These are phyloP conservation scores for Gymnoscelis rufifasciata DNA, from an alignment of 2,888 invertebrate species.

Conservation along the genomic window DNA sequence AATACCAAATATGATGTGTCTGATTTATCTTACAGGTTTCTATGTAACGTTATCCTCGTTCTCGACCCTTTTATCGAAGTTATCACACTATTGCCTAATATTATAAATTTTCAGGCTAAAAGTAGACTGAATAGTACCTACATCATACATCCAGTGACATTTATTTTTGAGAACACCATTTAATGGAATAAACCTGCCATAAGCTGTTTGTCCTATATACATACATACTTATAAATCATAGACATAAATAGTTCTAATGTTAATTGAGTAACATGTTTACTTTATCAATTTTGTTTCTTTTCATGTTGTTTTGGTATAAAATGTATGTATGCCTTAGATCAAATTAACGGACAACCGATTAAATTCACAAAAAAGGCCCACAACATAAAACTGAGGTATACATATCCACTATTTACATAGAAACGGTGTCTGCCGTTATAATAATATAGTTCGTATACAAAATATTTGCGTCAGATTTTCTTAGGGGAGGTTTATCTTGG, in stretches of 20 bases:
- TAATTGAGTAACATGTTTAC: too few species aligned
- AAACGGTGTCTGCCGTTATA: slow-evolving; percentile 29
- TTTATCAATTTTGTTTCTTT: too few species aligned
- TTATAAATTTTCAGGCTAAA: not conserved
- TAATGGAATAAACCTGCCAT: too few species aligned
- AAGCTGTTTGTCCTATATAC: too few species aligned
- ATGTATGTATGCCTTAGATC: too few species aligned
- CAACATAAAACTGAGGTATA: not conserved
- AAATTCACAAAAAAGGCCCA: too few species aligned
- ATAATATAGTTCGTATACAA: slow-evolving; percentile 24
- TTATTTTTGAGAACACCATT: not conserved
- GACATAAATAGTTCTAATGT: too few species aligned
- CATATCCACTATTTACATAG: slow-evolving; percentile 13
- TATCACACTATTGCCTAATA: slow-evolving; percentile 14
- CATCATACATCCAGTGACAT: not conserved
- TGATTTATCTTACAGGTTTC: slow-evolving; percentile 10
- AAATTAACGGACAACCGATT: too few species aligned
- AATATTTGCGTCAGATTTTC: too few species aligned
- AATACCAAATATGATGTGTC: slow-evolving; percentile 30
- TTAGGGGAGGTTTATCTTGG: too few species aligned
- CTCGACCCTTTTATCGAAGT: slow-evolving; percentile 22
- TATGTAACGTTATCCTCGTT: slow-evolving; percentile 18
- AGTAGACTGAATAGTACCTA: not conserved
- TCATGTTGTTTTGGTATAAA: too few species aligned
- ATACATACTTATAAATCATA: too few species aligned